Percentiles rank a stretch among this genome's conserved stretches.
Conservation (phyloP, 1,140 invertebrate species). For the Aphelenchoides besseyi region DNA sequence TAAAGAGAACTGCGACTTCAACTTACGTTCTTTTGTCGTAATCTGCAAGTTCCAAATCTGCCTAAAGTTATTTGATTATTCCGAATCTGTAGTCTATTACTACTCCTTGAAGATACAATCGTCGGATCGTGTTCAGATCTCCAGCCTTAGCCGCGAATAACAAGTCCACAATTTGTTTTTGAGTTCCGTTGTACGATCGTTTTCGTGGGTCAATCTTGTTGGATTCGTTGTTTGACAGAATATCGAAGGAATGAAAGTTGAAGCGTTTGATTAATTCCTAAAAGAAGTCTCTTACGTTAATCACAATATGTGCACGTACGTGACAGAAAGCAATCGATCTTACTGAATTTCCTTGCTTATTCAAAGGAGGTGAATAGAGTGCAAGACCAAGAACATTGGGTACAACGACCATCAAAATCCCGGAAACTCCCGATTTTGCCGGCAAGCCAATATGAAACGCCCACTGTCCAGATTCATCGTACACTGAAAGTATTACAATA, state of each 20-base stretch:
- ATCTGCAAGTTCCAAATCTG: slow-evolving; percentile 50
- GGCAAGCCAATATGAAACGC: slow-evolving; percentile 78
- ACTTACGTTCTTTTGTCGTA: slow-evolving; percentile 68
- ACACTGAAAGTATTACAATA: slow-evolving; percentile 8
- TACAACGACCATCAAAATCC: slow-evolving; percentile 84
- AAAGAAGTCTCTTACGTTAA: slow-evolving; percentile 53
- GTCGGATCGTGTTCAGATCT: slow-evolving; percentile 83
- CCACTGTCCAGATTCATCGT: slow-evolving; percentile 26
- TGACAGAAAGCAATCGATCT: slow-evolving; percentile 85
- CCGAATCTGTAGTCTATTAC: slow-evolving; percentile 18
- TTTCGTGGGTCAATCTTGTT: slow-evolving; percentile 80
- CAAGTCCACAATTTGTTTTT: slow-evolving; percentile 79
- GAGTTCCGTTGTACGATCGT: slow-evolving; percentile 85
- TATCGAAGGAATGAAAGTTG: slow-evolving; percentile 94
- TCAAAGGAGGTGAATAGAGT: slow-evolving; percentile 87
- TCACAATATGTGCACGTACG: slow-evolving; percentile 58
- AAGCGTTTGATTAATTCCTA: slow-evolving; percentile 78
- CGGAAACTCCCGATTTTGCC: slow-evolving; percentile 93
- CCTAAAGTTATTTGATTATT: slow-evolving; percentile 49
- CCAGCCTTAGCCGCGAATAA: slow-evolving; percentile 89
- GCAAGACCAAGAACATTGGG: slow-evolving; percentile 93
- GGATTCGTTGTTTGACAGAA: slow-evolving; percentile 81
- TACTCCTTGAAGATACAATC: too few species aligned
- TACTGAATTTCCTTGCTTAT: slow-evolving; percentile 80
- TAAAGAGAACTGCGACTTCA: background rate